phyloP scores from a whole-genome alignment of 2,113 vertebrate species.

The Oryzias melastigma region DNA sequence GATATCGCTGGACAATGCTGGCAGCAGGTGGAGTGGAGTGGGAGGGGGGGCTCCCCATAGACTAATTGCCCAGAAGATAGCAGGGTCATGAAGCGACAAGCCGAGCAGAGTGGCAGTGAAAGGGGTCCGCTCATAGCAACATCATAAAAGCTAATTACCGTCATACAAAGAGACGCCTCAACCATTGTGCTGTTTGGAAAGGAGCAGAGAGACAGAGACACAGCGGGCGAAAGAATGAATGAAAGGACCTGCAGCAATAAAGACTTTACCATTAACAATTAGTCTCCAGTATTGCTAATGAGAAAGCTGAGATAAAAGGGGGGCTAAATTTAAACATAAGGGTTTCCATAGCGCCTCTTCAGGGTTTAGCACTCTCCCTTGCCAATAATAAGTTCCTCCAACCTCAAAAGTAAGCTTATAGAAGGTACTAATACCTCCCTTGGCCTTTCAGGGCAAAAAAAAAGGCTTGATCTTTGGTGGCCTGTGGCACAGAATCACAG shows the following conservation, averaged over 20 bases:
- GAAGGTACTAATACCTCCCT: slow-evolving; percentile 27
- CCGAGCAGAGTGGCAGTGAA: slow-evolving; percentile 70
- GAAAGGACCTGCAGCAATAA: slow-evolving; percentile 78
- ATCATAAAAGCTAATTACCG: slow-evolving; percentile 94
- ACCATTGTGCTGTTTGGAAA: slow-evolving; percentile 80
- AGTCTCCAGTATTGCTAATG: slow-evolving; percentile 87
- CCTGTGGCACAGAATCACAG: slow-evolving; percentile 9
- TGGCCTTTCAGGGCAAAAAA: slow-evolving; percentile 62
- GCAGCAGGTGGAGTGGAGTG: neutral
- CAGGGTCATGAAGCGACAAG: slow-evolving; percentile 81
- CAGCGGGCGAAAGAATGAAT: slow-evolving; percentile 22
- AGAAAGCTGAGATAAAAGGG: slow-evolving; percentile 82
- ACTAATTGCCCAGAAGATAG: slow-evolving; percentile 83
- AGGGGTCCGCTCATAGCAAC: slow-evolving; percentile 80
- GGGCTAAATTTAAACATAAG: slow-evolving; percentile 84
- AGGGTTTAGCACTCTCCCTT: slow-evolving; percentile 76
- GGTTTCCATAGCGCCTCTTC: slow-evolving; percentile 77
- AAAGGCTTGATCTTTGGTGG: slow-evolving; percentile 50
- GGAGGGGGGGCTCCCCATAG: slow-evolving; percentile 21
- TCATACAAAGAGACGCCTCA: slow-evolving; percentile 82
- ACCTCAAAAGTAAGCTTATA: slow-evolving; percentile 64
- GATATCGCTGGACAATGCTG: slow-evolving; percentile 24
- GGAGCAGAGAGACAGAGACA: slow-evolving; percentile 48
- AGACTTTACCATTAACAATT: slow-evolving; percentile 88
- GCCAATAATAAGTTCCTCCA: slow-evolving; percentile 79